Percentiles rank a stretch among this genome's conserved stretches.
phyloP scores from a whole-genome alignment of 2,797 vertebrate genomes.

The Emydoidea blandingii region DNA sequence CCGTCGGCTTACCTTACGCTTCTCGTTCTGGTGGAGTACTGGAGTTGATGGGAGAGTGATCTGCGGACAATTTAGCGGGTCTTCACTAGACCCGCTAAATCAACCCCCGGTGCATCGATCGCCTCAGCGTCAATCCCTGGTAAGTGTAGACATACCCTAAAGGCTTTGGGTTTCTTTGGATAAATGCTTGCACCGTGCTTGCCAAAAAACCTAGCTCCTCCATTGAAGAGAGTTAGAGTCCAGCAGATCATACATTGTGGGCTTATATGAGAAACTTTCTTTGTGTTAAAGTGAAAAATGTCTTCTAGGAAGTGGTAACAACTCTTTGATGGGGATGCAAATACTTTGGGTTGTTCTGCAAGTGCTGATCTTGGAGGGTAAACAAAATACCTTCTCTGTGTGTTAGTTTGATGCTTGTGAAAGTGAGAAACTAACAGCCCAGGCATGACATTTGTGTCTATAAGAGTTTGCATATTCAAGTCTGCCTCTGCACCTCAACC shows the following conservation, averaged over 20 bases:
- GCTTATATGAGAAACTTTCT: constrained; percentile 39
- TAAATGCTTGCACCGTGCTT: background rate
- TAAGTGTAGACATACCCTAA: background rate
- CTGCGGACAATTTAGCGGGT: too few relatives aligned
- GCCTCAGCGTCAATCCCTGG: too few relatives aligned
- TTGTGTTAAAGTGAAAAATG: constrained; percentile 28
- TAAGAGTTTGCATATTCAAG: background rate
- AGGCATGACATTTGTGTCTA: constrained; percentile 17
- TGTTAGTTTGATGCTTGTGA: rapidly evolving
- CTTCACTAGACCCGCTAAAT: too few relatives aligned
- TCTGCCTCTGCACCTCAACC: background rate
- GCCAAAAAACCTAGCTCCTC: background rate
- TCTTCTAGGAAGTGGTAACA: background rate
- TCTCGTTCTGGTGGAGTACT: too few relatives aligned
- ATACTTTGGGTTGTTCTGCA: constrained; percentile 31
- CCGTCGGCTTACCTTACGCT: too few relatives aligned
- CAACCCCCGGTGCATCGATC: too few relatives aligned
- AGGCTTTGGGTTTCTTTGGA: background rate
- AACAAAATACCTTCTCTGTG: background rate
- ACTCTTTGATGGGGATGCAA: background rate
- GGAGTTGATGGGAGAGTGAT: too few relatives aligned
- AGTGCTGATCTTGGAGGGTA: background rate
- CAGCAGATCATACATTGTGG: background rate
- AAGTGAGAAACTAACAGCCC: background rate
- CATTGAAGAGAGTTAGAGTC: background rate